Conservation (phyloP, 2,888 invertebrate genomes). For the Phortica magna region DNA sequence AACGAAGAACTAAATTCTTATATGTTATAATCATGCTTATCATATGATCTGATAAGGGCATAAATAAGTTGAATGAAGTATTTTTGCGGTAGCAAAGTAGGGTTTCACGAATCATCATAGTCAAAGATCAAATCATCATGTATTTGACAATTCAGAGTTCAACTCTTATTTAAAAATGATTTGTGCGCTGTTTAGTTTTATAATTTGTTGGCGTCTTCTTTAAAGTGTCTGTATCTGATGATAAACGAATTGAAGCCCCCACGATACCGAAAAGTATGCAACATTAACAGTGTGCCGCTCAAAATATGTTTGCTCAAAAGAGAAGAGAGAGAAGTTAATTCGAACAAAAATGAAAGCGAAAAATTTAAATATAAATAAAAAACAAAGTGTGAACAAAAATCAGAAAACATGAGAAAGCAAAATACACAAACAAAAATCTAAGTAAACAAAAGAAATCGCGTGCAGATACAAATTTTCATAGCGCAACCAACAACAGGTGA, state of each 20-base stretch:
- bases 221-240: too few species aligned
- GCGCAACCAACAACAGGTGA: conserved; percentile 25
- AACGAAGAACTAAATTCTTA: too few species aligned
- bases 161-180: too few species aligned
- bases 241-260: background rate
- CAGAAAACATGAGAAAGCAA: conserved; percentile 41
- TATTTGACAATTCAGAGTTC: too few species aligned
- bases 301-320: conserved; percentile 18
- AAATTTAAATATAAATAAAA: conserved; percentile 22
- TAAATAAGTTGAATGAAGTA: too few species aligned
- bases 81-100: too few species aligned
- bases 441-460: conserved; percentile 30
- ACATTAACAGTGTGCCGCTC: conserved; percentile 20
- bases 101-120: too few species aligned
- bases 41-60: too few species aligned
- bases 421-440: conserved; percentile 25
- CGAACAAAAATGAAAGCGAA: conserved; percentile 17
- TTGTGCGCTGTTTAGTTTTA: too few species aligned
- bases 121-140: too few species aligned
- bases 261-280: conserved; percentile 41
- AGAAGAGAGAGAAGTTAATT: conserved; percentile 10
- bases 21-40: too few species aligned
- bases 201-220: too few species aligned
- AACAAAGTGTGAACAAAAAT: conserved; percentile 18
- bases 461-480: conserved; percentile 19